Evolutionary conservation across 2,113 vertebrate genomes (phyloP), one percentile per base, ranked within the genome.

Genomic region (Saccopteryx leptura): DNA sequence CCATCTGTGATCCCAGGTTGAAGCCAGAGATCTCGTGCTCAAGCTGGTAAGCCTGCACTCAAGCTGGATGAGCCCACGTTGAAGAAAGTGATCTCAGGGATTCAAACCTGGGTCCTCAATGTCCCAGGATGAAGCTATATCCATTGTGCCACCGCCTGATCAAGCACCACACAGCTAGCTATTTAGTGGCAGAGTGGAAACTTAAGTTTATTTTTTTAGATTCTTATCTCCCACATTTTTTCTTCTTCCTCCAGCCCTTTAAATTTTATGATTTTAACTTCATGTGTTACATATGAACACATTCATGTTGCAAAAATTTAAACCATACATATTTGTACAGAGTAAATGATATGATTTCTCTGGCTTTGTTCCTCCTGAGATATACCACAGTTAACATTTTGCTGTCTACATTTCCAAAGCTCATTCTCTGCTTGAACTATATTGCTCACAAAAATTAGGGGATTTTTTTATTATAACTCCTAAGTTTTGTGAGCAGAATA

Each of bases 261-360:
- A 76, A 72, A 9, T 88, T 74, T 74, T 86, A n/a, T 71, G 11
- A 48, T 61, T 96, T 74, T 80, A 90, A 82, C 21, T 87, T 92
- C 7, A 31, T 15, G 48, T 56, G 46, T 83, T 90, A 61, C 56
- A n/a, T 8, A 7, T 74, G 50, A 92, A 68, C 46, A 31, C 9
- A 88, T 18, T 60, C 48, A 81, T 69, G 63, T 46, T 87, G 13
- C 86, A 90, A 79, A 88, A 96, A 50, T 74, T 46, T 58, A 91
- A 79, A 24, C 31, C 4, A 48, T 52, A 90, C 85, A 81, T 61
- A 26, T 26, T 83, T 84, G 48, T 95, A 28, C 21, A 58, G 11
- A 65, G 7, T 90, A 54, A 68, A 79, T 80, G 15, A 17, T 31
- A 28, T 80, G 66, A 66, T 68, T 63, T 28, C 31, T n/a, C 31